These are phyloP conservation scores for Dicyrtoma fusca DNA, from an alignment of 2,888 invertebrate species.

Conservation along the genomic window DNA sequence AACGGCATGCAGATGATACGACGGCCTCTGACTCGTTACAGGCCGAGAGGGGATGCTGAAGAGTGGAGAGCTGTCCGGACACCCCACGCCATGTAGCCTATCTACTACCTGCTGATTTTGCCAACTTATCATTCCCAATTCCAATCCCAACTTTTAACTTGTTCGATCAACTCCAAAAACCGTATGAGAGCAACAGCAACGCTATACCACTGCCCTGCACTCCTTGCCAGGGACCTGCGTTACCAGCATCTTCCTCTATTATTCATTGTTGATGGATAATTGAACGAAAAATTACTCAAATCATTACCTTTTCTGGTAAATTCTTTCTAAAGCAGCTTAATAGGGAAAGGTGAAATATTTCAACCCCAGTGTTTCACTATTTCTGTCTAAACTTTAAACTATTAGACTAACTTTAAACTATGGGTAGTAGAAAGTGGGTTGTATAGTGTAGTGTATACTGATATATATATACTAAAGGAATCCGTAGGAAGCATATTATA, in stretches of 20 bases:
- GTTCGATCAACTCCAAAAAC: no score
- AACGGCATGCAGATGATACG: neutral
- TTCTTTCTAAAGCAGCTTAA: no score
- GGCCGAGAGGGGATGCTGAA: neutral
- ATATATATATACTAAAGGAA: no score
- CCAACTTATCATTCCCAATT: constrained; percentile 17
- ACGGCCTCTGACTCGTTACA: no score
- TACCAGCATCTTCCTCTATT: no score
- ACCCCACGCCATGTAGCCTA: constrained; percentile 25
- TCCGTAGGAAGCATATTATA: no score
- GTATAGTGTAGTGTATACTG: no score
- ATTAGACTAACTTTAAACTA: no score
- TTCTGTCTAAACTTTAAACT: no score
- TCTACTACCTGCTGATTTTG: constrained; percentile 36
- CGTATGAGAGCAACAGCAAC: no score
- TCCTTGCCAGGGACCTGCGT: neutral
- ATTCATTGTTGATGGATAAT: constrained; percentile 22
- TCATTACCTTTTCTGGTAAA: constrained; percentile 6
- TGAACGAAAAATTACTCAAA: constrained; percentile 26
- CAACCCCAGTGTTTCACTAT: no score
- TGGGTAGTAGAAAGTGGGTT: no score
- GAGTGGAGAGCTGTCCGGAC: neutral
- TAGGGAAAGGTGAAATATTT: neutral
- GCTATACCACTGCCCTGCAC: neutral
- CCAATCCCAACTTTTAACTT: neutral